A percentile compares a stretch with the other conserved stretches of the same genome.
Conservation (phyloP, 1,140 invertebrate species). For the Meloidogyne exigua region DNA sequence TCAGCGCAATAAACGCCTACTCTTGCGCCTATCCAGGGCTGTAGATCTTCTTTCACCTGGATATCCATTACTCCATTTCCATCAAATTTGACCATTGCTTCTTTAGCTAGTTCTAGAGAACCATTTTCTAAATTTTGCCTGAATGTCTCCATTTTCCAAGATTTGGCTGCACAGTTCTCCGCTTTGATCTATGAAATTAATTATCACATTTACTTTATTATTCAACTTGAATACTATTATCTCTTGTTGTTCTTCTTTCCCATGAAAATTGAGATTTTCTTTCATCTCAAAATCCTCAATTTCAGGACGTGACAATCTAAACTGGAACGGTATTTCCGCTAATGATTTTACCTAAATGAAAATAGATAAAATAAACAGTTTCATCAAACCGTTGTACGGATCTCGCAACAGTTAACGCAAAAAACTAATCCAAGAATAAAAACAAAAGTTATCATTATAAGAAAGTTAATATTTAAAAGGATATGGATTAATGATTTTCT, state of each 20-base stretch:
- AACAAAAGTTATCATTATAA: constrained; percentile 4
- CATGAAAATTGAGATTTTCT: neutral
- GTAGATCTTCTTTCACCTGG: constrained; percentile 8
- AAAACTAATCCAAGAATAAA: neutral
- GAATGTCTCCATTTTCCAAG: constrained; percentile 3
- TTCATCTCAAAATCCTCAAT: neutral
- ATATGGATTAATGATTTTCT: neutral
- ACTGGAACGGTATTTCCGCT: neutral
- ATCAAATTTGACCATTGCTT: neutral
- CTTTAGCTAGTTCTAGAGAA: neutral
- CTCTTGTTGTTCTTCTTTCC: neutral
- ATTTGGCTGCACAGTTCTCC: neutral
- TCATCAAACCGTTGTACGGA: neutral
- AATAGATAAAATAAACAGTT: neutral
- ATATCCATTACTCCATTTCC: constrained; percentile 13
- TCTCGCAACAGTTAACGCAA: neutral
- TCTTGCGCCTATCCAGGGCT: neutral
- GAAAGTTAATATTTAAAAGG: neutral
- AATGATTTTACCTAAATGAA: neutral
- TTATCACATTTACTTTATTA: neutral
- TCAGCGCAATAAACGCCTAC: neutral
- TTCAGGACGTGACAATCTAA: neutral
- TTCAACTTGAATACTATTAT: neutral
- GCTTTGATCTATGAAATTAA: neutral
- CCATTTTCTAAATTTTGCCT: neutral